Base-by-base conservation (phyloP, 2,888 invertebrate species). In the Sicus ferrugineus region DNA sequence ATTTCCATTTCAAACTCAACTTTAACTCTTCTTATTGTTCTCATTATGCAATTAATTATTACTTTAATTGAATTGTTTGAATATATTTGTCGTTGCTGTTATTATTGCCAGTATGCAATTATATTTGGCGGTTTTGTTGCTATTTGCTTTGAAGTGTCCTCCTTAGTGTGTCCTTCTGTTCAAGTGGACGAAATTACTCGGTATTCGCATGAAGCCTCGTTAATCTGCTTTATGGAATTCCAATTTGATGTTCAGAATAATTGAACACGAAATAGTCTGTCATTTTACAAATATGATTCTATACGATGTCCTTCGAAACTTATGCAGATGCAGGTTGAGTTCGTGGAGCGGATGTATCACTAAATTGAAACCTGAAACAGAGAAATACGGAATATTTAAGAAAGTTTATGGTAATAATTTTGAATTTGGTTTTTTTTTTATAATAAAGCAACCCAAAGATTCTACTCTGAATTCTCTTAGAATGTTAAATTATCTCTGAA, bases 41-140 rank as follows among this genome's bases (percentile, higher is more conserved):
- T 46, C 52, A 38, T 56, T 28, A 28, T 38, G 38, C 56, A 56
- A 63, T 66, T 65, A 65, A 65, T 65, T 66, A 42, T 66, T 34
- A 38, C 28, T 66, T 56, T 38, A 65, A 66, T 66, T 66, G 54
- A 66, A 66, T 38, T 56, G 38, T 56, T 38, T 66, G 52, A n/a
- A 26, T 38, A 7, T 54, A 16, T 16, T 23, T 21, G 26, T 58
- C 14, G 26, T 58, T 58, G 26, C 30, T 58, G 58, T 23, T 58
- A 19, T 31, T 58, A 5, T 6, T 9, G 26, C 31, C 31, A 16
- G 9, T 28, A 28, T 61, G 34, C 21, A 9, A 19, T 63, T 63
- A n/a, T 48, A n/a, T 21, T 2, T 61, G 61, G 19, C 19, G 3
- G 16, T 42, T 0, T 62, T 62, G 61, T 46, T 46, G 48, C n/a